These are phyloP conservation scores for Stenurella melanura DNA, from an alignment of 2,888 invertebrate species.

Conservation along the genomic window DNA sequence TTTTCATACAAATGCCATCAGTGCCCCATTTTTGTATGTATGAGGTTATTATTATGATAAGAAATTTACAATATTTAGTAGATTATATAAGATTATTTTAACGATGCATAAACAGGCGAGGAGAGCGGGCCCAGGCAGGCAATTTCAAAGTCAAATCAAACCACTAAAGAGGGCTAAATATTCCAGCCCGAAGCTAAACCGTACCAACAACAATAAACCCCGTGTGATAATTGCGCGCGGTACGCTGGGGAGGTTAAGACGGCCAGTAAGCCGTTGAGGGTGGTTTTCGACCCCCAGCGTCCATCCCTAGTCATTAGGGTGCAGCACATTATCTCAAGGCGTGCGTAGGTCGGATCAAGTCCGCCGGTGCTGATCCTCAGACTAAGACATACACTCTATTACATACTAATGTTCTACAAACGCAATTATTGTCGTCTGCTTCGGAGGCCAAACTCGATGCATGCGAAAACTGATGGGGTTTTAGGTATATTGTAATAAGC, in stretches of 20 bases:
- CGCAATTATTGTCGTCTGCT: constrained; percentile 33
- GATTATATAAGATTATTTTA: constrained; percentile 56
- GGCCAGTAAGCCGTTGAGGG: constrained; percentile 62
- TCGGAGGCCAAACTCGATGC: neutral
- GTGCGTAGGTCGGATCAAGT: constrained; percentile 71
- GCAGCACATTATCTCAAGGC: constrained; percentile 71
- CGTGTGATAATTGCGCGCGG: constrained; percentile 71
- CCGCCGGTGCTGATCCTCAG: constrained; percentile 65
- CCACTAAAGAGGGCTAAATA: constrained; percentile 71
- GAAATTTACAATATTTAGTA: constrained; percentile 49
- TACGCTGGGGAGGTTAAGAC: constrained; percentile 63
- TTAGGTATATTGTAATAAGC: neutral
- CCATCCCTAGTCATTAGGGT: constrained; percentile 70
- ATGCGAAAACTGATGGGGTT: constrained; percentile 13
- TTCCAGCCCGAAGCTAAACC: constrained; percentile 70
- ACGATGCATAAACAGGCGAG: constrained; percentile 62
- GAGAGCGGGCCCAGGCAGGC: constrained; percentile 53
- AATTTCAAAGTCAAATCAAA: constrained; percentile 72
- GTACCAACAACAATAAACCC: constrained; percentile 72
- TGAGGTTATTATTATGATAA: constrained; percentile 35
- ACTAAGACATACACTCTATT: constrained; percentile 68
- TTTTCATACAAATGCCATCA: constrained; percentile 30
- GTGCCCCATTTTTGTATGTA: constrained; percentile 44
- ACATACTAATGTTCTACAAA: constrained; percentile 68
- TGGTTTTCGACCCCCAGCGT: constrained; percentile 55